These are phyloP conservation scores for Aethes cnicana DNA, from an alignment of 2,888 invertebrate species.

Conservation along the genomic window DNA sequence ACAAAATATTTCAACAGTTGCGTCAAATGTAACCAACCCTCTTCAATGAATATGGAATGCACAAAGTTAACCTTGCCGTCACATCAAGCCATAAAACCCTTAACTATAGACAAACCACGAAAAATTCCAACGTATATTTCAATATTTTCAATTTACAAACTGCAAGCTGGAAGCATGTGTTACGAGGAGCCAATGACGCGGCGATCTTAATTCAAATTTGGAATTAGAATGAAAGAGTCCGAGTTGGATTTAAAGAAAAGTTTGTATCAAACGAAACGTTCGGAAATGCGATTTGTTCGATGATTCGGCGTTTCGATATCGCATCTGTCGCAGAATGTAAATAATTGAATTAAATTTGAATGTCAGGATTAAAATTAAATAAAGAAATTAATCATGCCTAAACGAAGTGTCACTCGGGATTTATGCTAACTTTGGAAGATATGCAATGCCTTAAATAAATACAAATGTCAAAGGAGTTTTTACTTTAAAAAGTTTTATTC, in stretches of 20 bases:
- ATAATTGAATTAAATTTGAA: slow-evolving; percentile 18
- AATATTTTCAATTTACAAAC: slow-evolving; percentile 18
- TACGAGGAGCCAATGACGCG: slow-evolving; percentile 57
- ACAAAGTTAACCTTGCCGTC: slow-evolving; percentile 28
- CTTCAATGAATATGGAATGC: slow-evolving; percentile 44
- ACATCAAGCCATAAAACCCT: slow-evolving; percentile 14
- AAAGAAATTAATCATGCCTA: too few relatives aligned
- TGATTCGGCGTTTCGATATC: slow-evolving; percentile 51
- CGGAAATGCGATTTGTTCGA: slow-evolving; percentile 47
- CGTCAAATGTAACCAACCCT: slow-evolving; percentile 62
- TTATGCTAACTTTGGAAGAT: too few relatives aligned
- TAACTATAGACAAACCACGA: slow-evolving; percentile 16
- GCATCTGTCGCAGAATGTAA: slow-evolving; percentile 41
- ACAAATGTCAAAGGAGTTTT: too few relatives aligned
- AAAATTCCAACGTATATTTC: not conserved
- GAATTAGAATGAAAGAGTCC: slow-evolving; percentile 64
- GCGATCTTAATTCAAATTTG: slow-evolving; percentile 63
- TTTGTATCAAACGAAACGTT: slow-evolving; percentile 40
- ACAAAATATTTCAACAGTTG: slow-evolving; percentile 82
- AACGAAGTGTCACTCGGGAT: too few relatives aligned
- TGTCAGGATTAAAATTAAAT: slow-evolving; percentile 23
- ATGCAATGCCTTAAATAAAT: too few relatives aligned
- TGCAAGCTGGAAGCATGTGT: slow-evolving; percentile 39
- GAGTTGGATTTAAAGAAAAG: slow-evolving; percentile 49
- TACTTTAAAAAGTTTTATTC: too few relatives aligned